A percentile compares a stretch with the other conserved stretches of the same genome.
Evolutionary conservation across 2,113 vertebrate species (phyloP).

Genomic region (Nothocercus julius): DNA sequence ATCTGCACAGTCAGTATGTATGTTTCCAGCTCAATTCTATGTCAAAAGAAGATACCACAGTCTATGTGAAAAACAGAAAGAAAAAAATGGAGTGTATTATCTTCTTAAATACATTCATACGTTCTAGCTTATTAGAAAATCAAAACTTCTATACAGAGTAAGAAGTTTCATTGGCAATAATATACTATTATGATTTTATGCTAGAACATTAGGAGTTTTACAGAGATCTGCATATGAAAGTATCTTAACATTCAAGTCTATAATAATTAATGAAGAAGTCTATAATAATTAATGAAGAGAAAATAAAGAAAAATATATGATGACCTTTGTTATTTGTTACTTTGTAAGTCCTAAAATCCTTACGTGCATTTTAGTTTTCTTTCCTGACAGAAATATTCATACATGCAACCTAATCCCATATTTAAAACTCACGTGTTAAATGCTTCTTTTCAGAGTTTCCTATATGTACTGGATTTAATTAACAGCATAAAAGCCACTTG

Average conservation of each 20-base stretch:
- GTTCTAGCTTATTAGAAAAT: not conserved
- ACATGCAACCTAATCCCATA: not conserved
- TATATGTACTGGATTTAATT: not conserved
- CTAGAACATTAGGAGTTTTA: not conserved
- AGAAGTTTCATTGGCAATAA: not conserved
- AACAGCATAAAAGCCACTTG: not conserved
- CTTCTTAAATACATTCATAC: not conserved
- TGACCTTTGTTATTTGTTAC: not conserved
- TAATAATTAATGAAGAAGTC: not conserved
- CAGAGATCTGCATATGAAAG: not conserved
- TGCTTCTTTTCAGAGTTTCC: not conserved
- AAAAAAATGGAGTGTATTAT: not conserved
- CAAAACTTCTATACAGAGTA: not conserved
- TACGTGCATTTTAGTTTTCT: not conserved
- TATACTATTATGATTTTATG: not conserved
- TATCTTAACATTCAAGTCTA: not conserved
- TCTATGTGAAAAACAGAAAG: not conserved
- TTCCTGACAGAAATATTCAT: not conserved
- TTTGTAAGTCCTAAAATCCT: not conserved
- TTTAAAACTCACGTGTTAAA: not conserved
- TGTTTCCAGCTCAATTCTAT: not conserved
- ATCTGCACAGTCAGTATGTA: not conserved
- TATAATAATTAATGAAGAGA: not conserved
- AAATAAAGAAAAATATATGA: not conserved
- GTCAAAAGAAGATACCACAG: not conserved